phyloP scores from a whole-genome alignment of 1,140 invertebrate genomes.

The Plutomurus gul region DNA sequence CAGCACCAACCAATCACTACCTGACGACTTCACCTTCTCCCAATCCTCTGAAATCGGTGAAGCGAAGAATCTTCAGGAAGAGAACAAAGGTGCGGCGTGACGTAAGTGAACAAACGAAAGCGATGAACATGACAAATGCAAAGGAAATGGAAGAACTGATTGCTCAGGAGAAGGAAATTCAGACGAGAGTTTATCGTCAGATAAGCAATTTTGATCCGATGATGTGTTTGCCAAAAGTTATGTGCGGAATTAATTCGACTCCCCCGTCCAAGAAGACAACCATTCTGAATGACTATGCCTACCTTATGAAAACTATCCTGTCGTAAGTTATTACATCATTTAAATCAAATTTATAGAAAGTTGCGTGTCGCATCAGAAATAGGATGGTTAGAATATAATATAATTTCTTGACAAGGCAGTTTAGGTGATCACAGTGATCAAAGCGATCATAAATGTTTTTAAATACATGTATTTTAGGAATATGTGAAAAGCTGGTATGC shows the following conservation, averaged over 20 bases:
- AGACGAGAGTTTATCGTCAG: slow-evolving; percentile 38
- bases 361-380: too few relatives aligned
- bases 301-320: slow-evolving; percentile 38
- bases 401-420: too few relatives aligned
- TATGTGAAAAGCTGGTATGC: too few relatives aligned
- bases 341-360: too few relatives aligned
- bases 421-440: too few relatives aligned
- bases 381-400: too few relatives aligned
- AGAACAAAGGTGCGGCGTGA: not conserved
- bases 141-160: not conserved
- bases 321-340: too few relatives aligned
- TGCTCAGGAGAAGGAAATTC: not conserved
- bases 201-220: slow-evolving; percentile 42
- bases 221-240: slow-evolving; percentile 46
- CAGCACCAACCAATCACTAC: too few relatives aligned
- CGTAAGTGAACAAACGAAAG: not conserved
- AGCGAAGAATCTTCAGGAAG: not conserved
- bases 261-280: slow-evolving; percentile 39
- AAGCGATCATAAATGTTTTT: too few relatives aligned
- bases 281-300: slow-evolving; percentile 45
- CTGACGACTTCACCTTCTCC: not conserved
- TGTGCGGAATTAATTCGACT: slow-evolving; percentile 42
- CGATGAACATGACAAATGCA: not conserved
- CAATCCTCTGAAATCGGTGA: not conserved
- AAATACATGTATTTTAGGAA: too few relatives aligned